Base-by-base conservation (phyloP, 2,888 invertebrate species). In the Peribatodes rhomboidaria region DNA sequence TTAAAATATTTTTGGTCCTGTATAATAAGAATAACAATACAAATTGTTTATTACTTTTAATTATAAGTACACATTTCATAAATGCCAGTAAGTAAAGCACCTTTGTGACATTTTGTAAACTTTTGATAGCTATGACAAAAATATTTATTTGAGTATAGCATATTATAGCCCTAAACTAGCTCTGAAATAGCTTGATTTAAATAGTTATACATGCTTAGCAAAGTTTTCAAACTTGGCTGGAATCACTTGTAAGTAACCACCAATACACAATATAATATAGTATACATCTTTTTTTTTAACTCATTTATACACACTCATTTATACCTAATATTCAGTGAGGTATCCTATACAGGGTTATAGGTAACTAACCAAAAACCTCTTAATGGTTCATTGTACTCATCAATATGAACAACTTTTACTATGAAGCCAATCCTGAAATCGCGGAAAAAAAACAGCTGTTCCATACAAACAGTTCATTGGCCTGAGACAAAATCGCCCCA, bases 1-100 rank as follows among this genome's bases (percentile, higher is more conserved):
- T 33, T 54, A 41, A 16, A 16, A 44, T 55, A 47, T 47, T 57
- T 47, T 57, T 57, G 47, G 39, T 57, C 39, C 35, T 50, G 7
- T 13, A 50, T 8, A 35, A 31, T 27, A n/a, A 13, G 4, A 20
- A 20, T 42, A 20, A 18, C 16, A 42, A 6, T 11, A 18, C 16
- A 42, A 14, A n/a, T n/a, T n/a, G 27, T 27, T 27, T 27, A 3
- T 27, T 47, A 27, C 13, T 46, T 20, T 22, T 13, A 44, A 13
- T 46, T 46, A 20, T 31, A 49, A 31, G 31, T 49, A 47, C 14
- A 31, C 14, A 47, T 16, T 14, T 31, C 16, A 49, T 16, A 31
- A 49, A 49, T 31, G 14, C 31, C 4, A 16, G 9, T 14, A 46
- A 20, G 3, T 44, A 6, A 13, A 47, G 47, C 47, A 49, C 47